phyloP scores from a whole-genome alignment of 2,888 invertebrate species.

The Campoletis raptor region DNA sequence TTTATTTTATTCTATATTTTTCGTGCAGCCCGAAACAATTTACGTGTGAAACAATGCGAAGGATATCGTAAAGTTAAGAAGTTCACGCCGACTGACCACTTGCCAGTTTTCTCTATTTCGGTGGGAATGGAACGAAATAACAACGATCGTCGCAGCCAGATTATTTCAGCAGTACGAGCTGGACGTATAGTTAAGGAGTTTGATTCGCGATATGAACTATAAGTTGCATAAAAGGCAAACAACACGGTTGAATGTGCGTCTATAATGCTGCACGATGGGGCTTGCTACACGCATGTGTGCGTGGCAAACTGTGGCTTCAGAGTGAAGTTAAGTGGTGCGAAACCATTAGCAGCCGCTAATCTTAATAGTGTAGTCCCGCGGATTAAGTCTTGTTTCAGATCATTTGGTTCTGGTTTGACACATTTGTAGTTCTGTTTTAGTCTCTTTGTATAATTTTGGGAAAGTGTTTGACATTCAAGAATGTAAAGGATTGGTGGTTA shows the following conservation, averaged over 20 bases:
- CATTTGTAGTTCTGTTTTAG: constrained; percentile 9
- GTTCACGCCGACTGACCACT: constrained; percentile 45
- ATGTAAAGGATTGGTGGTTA: constrained; percentile 11
- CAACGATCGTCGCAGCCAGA: constrained; percentile 35
- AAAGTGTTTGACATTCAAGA: constrained; percentile 12
- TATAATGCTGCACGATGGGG: not conserved
- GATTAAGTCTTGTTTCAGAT: constrained; percentile 60
- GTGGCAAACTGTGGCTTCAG: not conserved
- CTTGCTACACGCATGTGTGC: not conserved
- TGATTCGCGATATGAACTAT: not conserved
- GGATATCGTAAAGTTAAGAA: constrained; percentile 55
- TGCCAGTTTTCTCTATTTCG: not conserved
- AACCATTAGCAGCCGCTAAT: constrained; percentile 65
- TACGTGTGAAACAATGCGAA: constrained; percentile 63
- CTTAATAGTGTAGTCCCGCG: constrained; percentile 52
- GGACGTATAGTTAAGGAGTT: not conserved
- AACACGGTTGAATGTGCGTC: not conserved
- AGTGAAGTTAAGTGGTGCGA: constrained; percentile 58
- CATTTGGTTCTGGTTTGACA: constrained; percentile 52
- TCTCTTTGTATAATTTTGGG: constrained; percentile 9
- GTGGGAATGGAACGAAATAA: constrained; percentile 19
- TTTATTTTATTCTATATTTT: constrained; percentile 25
- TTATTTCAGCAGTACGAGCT: constrained; percentile 28
- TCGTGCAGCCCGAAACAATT: constrained; percentile 49
- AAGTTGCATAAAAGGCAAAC: not conserved